Conservation (phyloP, 2,113 vertebrate species). For the Neopipo cinnamomea region DNA sequence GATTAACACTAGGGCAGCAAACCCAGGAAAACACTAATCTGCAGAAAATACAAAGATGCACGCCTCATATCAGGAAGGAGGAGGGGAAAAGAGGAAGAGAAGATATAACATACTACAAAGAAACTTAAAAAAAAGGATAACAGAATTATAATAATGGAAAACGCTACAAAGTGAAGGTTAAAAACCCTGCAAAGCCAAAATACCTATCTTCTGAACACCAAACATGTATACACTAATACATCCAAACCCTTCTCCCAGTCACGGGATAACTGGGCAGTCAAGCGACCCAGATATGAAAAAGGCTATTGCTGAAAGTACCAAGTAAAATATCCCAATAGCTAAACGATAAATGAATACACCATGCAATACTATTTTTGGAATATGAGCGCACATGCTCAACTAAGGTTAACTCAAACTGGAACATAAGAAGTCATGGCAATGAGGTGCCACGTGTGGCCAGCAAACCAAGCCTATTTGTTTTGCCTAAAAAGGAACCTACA, state of each 20-base stretch:
- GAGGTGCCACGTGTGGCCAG: background rate
- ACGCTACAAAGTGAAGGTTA: background rate
- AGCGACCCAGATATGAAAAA: background rate
- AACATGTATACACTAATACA: background rate
- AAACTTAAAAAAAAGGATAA: background rate
- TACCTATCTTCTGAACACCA: background rate
- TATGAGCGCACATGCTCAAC: background rate
- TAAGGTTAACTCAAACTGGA: background rate
- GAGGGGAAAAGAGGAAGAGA: fast-evolving
- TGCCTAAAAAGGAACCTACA: background rate
- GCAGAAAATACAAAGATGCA: background rate
- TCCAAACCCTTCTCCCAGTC: background rate
- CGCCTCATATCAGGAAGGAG: background rate
- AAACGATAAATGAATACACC: background rate
- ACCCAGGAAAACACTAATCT: background rate
- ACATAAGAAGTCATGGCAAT: background rate
- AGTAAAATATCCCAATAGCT: background rate
- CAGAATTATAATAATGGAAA: background rate
- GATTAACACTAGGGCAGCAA: background rate
- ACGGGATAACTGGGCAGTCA: background rate
- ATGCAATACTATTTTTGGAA: background rate
- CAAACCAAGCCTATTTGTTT: background rate
- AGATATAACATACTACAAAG: background rate
- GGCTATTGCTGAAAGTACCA: background rate
- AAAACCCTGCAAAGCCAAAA: background rate